Evolutionary conservation across 2,888 invertebrate genomes (phyloP).

Genomic region (Sylvicola cinctus): DNA sequence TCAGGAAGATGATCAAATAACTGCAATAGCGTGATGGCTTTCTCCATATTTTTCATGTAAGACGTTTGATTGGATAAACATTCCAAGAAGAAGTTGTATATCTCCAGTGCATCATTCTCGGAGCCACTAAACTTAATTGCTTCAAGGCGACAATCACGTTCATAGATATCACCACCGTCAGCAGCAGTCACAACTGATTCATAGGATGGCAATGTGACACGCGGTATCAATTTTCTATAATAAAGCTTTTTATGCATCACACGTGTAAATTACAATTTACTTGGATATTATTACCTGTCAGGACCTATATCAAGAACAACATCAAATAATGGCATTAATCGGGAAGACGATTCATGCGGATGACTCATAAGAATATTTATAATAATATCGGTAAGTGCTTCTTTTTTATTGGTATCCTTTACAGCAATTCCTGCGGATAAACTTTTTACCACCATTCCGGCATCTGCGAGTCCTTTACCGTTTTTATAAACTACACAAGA

Average conservation of each 20-base stretch:
- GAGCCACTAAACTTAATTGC: background rate
- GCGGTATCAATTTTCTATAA: background rate
- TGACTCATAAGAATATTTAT: background rate
- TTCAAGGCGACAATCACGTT: background rate
- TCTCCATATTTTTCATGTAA: background rate
- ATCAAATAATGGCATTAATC: slow-evolving; percentile 2
- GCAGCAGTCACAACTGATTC: background rate
- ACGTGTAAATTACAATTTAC: background rate
- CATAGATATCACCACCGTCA: slow-evolving; percentile 1
- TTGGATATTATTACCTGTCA: background rate
- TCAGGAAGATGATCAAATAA: background rate
- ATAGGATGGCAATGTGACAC: background rate
- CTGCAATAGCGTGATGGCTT: background rate
- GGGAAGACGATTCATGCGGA: background rate
- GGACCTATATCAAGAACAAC: background rate
- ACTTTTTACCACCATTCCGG: too few relatives aligned
- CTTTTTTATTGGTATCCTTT: background rate
- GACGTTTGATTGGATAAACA: background rate
- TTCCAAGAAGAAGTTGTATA: background rate
- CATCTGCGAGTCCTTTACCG: background rate
- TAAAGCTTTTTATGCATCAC: background rate
- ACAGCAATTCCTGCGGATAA: too few relatives aligned
- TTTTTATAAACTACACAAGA: background rate
- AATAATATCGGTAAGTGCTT: background rate
- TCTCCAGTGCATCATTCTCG: background rate